These are phyloP conservation scores for Microplitis manilae DNA, from an alignment of 2,888 invertebrate genomes.

Conservation along the genomic window DNA sequence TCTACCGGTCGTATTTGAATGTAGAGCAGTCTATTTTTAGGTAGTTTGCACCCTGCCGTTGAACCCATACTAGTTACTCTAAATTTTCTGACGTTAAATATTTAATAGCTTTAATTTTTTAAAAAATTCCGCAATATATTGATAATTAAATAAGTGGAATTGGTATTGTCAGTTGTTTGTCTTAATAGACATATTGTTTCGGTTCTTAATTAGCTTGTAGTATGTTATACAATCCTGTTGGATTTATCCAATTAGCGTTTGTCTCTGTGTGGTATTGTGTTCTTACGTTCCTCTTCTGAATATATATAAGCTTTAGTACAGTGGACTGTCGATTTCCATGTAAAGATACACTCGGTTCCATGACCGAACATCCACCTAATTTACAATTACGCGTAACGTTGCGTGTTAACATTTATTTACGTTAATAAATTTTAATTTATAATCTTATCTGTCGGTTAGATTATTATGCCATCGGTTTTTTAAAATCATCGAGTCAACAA, in stretches of 20 bases:
- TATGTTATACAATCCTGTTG: not conserved
- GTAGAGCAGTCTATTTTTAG: slow-evolving; percentile 51
- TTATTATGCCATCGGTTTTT: not conserved
- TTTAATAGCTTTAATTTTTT: not conserved
- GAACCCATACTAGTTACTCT: slow-evolving; percentile 35
- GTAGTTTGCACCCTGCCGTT: slow-evolving; percentile 44
- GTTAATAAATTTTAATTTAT: not conserved
- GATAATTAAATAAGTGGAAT: not conserved
- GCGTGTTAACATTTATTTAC: not conserved
- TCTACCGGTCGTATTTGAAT: slow-evolving; percentile 41
- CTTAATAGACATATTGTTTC: slow-evolving; percentile 1
- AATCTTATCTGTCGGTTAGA: slow-evolving; percentile 3
- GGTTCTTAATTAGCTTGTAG: not conserved
- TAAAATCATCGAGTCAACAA: not conserved
- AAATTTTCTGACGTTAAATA: not conserved
- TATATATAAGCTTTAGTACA: not conserved
- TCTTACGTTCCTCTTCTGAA: not conserved
- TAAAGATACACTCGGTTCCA: not conserved
- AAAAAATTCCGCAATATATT: not conserved
- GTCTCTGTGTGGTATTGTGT: not conserved
- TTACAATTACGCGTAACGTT: slow-evolving; percentile 9
- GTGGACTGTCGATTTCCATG: not conserved
- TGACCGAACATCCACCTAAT: not conserved
- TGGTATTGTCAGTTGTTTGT: slow-evolving; percentile 2
- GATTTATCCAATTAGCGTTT: not conserved